Evolutionary conservation across 2,797 vertebrate species (phyloP).

Genomic region (Coccyzus lansbergi): DNA sequence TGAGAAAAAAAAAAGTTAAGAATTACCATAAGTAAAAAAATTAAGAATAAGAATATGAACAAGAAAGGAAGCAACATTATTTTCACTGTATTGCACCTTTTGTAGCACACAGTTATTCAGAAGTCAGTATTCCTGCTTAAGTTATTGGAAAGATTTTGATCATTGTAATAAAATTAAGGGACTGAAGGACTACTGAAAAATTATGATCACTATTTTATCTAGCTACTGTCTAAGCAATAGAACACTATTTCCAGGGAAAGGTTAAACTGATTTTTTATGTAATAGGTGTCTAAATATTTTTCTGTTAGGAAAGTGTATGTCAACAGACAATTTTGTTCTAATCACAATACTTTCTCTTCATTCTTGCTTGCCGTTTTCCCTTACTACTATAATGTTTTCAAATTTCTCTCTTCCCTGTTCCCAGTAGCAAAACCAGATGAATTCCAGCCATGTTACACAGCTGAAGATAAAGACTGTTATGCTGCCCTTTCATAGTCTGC

Average conservation of each 20-base stretch:
- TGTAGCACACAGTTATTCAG: not conserved
- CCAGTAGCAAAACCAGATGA: not conserved
- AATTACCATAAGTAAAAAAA: not conserved
- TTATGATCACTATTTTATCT: constrained; percentile 36
- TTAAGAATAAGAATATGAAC: not conserved
- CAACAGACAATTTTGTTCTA: not conserved
- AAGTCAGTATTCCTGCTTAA: not conserved
- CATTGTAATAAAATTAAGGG: constrained; percentile 1
- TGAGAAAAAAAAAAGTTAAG: not conserved
- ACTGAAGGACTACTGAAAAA: not conserved
- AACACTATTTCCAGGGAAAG: constrained; percentile 10
- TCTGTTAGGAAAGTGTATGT: constrained; percentile 3
- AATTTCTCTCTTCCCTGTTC: not conserved
- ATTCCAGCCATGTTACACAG: not conserved
- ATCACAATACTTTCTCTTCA: not conserved
- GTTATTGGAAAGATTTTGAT: constrained; percentile 13
- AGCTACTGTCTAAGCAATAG: not conserved
- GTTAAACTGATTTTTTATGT: not conserved
- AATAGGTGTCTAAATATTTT: not conserved
- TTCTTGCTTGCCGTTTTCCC: not conserved
- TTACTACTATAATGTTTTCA: not conserved
- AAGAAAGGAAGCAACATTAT: not conserved
- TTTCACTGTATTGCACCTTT: not conserved
- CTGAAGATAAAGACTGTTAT: not conserved
- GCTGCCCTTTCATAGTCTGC: not conserved